phyloP scores from a whole-genome alignment of 2,888 invertebrate species.

The Biston stratarius region DNA sequence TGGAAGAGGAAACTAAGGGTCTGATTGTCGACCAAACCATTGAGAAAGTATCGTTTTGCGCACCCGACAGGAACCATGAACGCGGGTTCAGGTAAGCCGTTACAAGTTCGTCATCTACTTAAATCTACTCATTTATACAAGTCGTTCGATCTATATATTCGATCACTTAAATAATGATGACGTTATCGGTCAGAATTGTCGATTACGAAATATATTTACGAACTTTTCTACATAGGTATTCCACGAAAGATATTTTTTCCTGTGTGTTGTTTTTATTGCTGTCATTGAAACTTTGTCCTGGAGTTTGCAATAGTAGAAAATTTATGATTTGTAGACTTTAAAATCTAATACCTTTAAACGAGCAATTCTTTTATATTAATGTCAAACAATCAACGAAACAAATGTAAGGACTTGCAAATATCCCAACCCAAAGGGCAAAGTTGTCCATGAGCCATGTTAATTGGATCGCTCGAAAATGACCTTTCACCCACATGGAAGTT shows the following conservation, averaged over 20 bases:
- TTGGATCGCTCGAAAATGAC: constrained; percentile 25
- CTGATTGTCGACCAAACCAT: constrained; percentile 99
- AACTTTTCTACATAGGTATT: no score
- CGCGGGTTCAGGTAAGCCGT: constrained; percentile 91
- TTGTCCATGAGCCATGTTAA: constrained; percentile 26
- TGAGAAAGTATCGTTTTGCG: constrained; percentile 99
- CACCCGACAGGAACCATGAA: constrained; percentile 99
- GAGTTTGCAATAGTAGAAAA: no score
- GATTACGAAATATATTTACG: no score
- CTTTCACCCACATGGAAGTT: constrained; percentile 27
- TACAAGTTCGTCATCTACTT: neutral
- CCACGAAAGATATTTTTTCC: no score
- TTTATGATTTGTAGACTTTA: no score
- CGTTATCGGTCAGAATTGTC: no score
- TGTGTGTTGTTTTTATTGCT: no score
- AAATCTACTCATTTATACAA: neutral
- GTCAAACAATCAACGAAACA: constrained; percentile 10
- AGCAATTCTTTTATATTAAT: no score
- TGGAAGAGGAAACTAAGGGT: constrained; percentile 99
- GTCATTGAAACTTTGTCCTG: no score
- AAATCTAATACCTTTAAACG: no score
- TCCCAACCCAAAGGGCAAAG: constrained; percentile 18
- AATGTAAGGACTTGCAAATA: constrained; percentile 26
- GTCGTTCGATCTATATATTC: neutral
- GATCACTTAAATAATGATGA: neutral